These are phyloP conservation scores for Antechinus stuartii DNA, from an alignment of 2,113 vertebrate genomes.

Conservation along the genomic window DNA sequence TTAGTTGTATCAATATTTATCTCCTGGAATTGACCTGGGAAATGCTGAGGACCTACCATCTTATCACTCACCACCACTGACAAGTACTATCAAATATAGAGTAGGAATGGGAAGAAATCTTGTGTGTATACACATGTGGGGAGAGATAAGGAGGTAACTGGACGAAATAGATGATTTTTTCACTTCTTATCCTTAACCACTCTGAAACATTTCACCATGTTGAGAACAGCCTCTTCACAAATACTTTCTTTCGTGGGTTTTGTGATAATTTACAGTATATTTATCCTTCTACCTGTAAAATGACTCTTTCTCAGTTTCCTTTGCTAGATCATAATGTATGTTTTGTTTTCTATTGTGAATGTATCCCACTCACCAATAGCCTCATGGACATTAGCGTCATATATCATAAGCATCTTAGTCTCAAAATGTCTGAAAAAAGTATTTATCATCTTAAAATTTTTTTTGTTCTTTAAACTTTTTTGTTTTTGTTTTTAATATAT, in stretches of 20 bases:
- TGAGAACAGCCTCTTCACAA: background rate
- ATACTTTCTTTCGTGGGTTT: background rate
- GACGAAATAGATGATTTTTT: background rate
- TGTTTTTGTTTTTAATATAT: background rate
- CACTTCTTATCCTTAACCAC: background rate
- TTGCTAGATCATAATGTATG: background rate
- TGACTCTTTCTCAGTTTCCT: background rate
- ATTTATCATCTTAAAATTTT: background rate
- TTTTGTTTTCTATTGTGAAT: background rate
- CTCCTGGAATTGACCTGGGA: background rate
- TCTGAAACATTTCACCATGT: background rate
- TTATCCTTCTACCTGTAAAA: too few relatives aligned
- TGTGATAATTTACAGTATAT: background rate
- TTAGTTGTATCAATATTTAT: background rate
- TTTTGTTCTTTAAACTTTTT: background rate
- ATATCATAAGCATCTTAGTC: background rate
- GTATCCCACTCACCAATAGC: too few relatives aligned
- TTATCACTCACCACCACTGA: background rate
- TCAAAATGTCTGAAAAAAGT: background rate
- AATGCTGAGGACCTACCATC: background rate
- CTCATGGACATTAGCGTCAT: background rate
- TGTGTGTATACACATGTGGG: background rate
- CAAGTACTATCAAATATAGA: background rate
- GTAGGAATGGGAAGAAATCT: background rate
- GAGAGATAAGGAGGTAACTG: background rate